Base-by-base conservation (phyloP, 2,113 vertebrate genomes). In the Hoplias malabaricus region DNA sequence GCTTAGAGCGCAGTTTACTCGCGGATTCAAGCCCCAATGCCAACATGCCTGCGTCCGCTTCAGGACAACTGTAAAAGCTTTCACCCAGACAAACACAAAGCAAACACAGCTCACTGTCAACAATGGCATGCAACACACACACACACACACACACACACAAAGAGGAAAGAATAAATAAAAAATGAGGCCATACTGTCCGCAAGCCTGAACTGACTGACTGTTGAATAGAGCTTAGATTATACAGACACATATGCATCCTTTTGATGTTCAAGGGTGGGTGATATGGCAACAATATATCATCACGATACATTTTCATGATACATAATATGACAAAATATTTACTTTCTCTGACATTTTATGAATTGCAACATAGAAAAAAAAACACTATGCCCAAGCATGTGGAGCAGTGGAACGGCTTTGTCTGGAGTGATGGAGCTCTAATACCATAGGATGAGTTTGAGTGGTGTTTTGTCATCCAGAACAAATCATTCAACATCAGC, bases 41-140 rank as follows among this genome's bases (percentile, higher is more conserved):
- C 59, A 82, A 90, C 92, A 90, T 90, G 90, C 88, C 91, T 84
- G 85, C 83, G 88, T 90, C 86, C 89, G 89, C 79, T 67, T 84
- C 61, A 3, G 0, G 68, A 50, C 83, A 81, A 54, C 79, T 84
- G 75, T 73, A 72, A 43, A 81, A 78, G 80, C 82, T 77, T 83
- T 81, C 72, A 83, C 82, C 66, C 73, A 77, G 79, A 62, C 29
- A n/a, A n/a, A n/a, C n/a, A n/a, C n/a, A n/a, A n/a, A n/a, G 31
- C 48, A 11, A 81, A 82, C 75, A 89, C 77, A 84, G 80, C 79
- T 19, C 10, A 61, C 73, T 86, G 85, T 81, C 54, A 77, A 81
- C 83, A 87, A 23, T 0, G 40, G 19, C 53, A 53, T 53, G 36
- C 21, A 56, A 46, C 23, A 0, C 63, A 83, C 81, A 84, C 84